Evolutionary conservation across 2,888 invertebrate species (phyloP), one percentile per base, ranked within the genome.

Genomic region (Stenodera caucasica): DNA sequence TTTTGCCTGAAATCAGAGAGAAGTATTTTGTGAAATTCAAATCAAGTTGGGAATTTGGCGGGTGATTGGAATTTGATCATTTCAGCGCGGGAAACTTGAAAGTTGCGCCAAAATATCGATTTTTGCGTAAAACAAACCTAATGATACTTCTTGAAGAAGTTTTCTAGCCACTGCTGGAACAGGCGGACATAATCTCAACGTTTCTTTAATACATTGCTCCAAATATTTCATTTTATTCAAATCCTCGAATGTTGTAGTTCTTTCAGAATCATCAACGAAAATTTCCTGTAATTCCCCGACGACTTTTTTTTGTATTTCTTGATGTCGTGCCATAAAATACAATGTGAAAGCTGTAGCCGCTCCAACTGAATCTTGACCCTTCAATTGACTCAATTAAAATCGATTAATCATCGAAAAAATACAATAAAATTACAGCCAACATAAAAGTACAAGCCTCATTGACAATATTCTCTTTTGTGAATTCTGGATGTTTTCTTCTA

Each of bases 191-290:
- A 90, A 74, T 52, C 89, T 78, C 54, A 90, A 71, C 0, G 88
- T 82, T 73, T 90, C 90, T 74, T 90, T 90, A 52, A 90, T 86
- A 67, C 88, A 89, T 67, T 85, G 85, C 67, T 90, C 90, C 64
- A 90, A 80, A 70, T 89, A 90, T 58, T 84, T 82, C 85, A 90
- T 85, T 57, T 84, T 82, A 61, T 85, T 77, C n/a, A 90, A 76
- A 65, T 86, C 85, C 45, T 84, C 83, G 77, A 85, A 82, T 0
- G 84, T 82, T 0, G 82, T 74, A 6, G 84, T 81, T 77, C 83
- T 18, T 71, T 73, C 68, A 1, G 9, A 11, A 79, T 80, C 45
- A 5, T 77, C 79, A 11, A 12, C 9, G 57, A 84, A 82, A 63
- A 84, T 83, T n/a, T 76, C 73, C 12, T 81, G 78, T 55, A 84